Percentiles rank a stretch among this genome's conserved stretches.
phyloP scores from a whole-genome alignment of 2,888 invertebrate genomes.

The Notodonta dromedarius region DNA sequence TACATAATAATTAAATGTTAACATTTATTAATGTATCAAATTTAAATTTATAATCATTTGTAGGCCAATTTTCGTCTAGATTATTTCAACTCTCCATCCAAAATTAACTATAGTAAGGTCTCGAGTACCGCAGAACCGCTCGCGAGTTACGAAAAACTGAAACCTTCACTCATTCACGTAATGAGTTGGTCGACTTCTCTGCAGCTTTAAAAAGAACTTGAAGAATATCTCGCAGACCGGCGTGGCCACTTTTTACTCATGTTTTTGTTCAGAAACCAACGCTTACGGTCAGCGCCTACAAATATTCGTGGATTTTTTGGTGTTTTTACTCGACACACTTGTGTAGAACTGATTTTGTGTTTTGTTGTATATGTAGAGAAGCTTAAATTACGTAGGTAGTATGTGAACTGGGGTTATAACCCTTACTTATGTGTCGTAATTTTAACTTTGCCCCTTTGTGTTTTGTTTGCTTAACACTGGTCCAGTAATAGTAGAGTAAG shows the following conservation, averaged over 20 bases:
- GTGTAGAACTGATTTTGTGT: not conserved
- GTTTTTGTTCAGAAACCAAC: slow-evolving; percentile 33
- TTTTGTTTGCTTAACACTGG: too few species aligned
- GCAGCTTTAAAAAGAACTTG: slow-evolving; percentile 48
- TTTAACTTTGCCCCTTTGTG: too few species aligned
- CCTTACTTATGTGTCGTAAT: too few species aligned
- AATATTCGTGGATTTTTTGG: slow-evolving; percentile 2
- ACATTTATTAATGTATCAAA: too few species aligned
- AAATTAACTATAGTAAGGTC: not conserved
- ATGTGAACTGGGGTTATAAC: too few species aligned
- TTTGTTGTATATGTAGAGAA: not conserved
- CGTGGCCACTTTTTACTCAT: slow-evolving; percentile 2
- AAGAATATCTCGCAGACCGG: slow-evolving; percentile 29
- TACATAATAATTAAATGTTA: too few species aligned
- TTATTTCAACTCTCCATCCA: too few species aligned
- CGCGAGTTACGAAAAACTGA: slow-evolving; percentile 48
- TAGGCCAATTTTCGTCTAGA: too few species aligned
- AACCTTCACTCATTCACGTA: slow-evolving; percentile 60
- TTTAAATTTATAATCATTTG: too few species aligned
- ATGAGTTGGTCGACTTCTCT: slow-evolving; percentile 64
- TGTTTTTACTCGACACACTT: not conserved
- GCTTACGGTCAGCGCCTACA: slow-evolving; percentile 34
- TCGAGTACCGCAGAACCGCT: slow-evolving; percentile 32
- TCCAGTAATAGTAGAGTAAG: too few species aligned
- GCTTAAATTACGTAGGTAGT: too few species aligned